Evolutionary conservation across 1,140 invertebrate genomes (phyloP).

Genomic region (Brachionus calyciflorus): DNA sequence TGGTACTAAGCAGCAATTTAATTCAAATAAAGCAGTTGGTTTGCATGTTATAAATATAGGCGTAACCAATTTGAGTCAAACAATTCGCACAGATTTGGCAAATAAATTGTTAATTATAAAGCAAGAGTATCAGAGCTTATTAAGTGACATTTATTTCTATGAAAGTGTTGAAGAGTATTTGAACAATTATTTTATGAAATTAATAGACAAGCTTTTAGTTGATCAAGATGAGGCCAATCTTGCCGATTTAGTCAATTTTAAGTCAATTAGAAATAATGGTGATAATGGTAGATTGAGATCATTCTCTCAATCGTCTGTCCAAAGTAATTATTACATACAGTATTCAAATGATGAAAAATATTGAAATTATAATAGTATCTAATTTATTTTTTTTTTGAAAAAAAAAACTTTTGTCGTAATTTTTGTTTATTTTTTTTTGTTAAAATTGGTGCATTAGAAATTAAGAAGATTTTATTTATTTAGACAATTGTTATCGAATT

Average conservation of each 20-base stretch:
- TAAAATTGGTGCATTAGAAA: too few species aligned
- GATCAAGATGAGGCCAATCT: constrained; percentile 44
- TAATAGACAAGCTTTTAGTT: constrained; percentile 27
- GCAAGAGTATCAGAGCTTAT: background rate
- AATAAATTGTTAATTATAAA: constrained; percentile 25
- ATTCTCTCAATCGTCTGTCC: constrained; percentile 27
- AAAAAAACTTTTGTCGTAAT: too few species aligned
- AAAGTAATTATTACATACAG: constrained; percentile 8
- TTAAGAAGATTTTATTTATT: too few species aligned
- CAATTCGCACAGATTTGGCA: constrained; percentile 29
- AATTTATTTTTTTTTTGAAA: too few species aligned
- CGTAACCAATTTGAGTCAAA: constrained; percentile 21
- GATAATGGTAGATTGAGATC: constrained; percentile 8
- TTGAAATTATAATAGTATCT: too few species aligned
- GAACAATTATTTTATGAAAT: constrained; percentile 20
- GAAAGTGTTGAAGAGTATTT: constrained; percentile 38
- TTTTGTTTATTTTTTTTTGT: too few species aligned
- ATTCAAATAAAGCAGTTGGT: constrained; percentile 17
- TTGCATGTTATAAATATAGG: constrained; percentile 41
- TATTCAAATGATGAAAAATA: constrained; percentile 7
- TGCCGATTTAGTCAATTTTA: constrained; percentile 13
- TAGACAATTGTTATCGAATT: too few species aligned
- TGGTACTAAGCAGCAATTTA: constrained; percentile 19
- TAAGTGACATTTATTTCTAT: constrained; percentile 7
- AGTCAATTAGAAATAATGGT: background rate